These are phyloP conservation scores for Vollenhovia emeryi DNA, from an alignment of 1,140 invertebrate species.

Conservation along the genomic window DNA sequence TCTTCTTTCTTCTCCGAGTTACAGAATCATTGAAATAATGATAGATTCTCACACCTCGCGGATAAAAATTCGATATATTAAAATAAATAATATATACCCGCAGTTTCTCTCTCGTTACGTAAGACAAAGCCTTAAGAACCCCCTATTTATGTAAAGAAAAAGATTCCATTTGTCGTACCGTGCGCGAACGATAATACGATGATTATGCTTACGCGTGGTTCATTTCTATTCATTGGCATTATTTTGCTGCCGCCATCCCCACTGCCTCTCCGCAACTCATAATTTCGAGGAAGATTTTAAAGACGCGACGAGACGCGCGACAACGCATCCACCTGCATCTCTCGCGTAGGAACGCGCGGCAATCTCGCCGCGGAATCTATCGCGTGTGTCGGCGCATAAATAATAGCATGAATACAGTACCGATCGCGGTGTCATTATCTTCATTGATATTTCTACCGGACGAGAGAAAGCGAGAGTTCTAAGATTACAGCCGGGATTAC, in stretches of 20 bases:
- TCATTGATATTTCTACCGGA: conserved; percentile 32
- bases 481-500: background rate
- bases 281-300: conserved; percentile 23
- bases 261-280: background rate
- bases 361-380: conserved; percentile 28
- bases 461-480: conserved; percentile 19
- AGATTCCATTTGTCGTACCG: background rate
- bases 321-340: conserved; percentile 3
- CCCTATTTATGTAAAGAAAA: background rate
- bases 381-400: conserved; percentile 23
- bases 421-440: conserved; percentile 28
- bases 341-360: conserved; percentile 3
- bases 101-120: background rate
- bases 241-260: background rate
- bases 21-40: conserved; percentile 15
- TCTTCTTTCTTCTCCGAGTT: background rate
- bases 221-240: conserved; percentile 23
- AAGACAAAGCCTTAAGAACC: conserved; percentile 1
- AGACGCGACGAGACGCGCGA: background rate
- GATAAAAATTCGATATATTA: background rate
- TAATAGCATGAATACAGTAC: conserved; percentile 30
- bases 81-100: background rate
- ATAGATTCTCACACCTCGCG: background rate
- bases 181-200: background rate
- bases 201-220: background rate